A percentile compares a stretch with the other conserved stretches of the same genome.
These are phyloP conservation scores for Drosophila pseudoobscura DNA, from an alignment of 1,140 invertebrate genomes.

Conservation along the genomic window DNA sequence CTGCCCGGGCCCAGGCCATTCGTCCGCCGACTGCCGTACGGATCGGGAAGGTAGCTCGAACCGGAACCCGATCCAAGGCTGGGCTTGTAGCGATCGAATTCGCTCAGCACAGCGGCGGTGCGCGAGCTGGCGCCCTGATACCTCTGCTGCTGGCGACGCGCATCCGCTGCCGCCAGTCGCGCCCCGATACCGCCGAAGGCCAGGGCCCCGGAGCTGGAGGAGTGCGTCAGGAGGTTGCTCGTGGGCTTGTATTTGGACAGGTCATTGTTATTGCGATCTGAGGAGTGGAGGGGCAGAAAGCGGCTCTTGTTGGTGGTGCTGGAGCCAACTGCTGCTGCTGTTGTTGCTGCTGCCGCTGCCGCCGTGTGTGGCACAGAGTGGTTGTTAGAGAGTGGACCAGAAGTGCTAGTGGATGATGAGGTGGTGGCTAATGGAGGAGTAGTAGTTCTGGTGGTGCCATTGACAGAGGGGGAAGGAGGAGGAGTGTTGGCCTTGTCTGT, in stretches of 20 bases:
- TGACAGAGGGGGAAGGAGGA: conserved; percentile 19
- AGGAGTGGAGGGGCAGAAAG: conserved; percentile 57
- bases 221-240: conserved; percentile 71
- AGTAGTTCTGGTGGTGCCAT: conserved; percentile 14
- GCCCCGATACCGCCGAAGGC: conserved; percentile 80
- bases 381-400: conserved; percentile 63
- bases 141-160: conserved; percentile 62
- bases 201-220: conserved; percentile 73
- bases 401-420: conserved; percentile 46
- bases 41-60: conserved; percentile 65
- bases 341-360: conserved; percentile 47
- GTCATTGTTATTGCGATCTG: conserved; percentile 78
- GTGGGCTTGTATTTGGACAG: conserved; percentile 73
- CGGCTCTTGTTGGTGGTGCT: conserved; percentile 56
- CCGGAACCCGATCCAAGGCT: conserved; percentile 36
- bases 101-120: conserved; percentile 74
- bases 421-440: conserved; percentile 30
- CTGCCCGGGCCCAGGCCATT: conserved; percentile 39
- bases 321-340: conserved; percentile 24
- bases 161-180: conserved; percentile 68
- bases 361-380: conserved; percentile 22
- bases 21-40: conserved; percentile 56
- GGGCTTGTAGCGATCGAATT: conserved; percentile 69
- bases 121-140: conserved; percentile 73
- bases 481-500: conserved; percentile 49